phyloP scores from a whole-genome alignment of 1,140 invertebrate species.

The Drosophila persimilis region DNA sequence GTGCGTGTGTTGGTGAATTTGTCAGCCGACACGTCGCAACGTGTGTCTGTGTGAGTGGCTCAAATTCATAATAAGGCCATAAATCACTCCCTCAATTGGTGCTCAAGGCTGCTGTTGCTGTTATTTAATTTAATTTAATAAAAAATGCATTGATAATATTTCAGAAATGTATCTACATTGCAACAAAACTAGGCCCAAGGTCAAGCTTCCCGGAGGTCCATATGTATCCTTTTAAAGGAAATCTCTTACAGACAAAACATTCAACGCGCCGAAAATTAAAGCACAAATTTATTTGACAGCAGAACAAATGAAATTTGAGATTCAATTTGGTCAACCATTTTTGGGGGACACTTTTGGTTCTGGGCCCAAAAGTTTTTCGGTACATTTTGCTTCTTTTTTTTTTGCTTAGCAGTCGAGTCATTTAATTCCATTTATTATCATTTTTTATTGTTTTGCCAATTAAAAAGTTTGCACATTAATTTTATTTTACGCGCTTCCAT shows the following conservation, averaged over 20 bases:
- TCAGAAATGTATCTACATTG: too few relatives aligned
- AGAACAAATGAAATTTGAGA: not conserved
- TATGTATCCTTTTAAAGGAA: too few relatives aligned
- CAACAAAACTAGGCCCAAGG: too few relatives aligned
- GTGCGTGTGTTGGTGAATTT: slow-evolving; percentile 39
- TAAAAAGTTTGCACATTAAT: slow-evolving; percentile 76
- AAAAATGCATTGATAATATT: not conserved
- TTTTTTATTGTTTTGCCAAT: slow-evolving; percentile 76
- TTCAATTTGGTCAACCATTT: not conserved
- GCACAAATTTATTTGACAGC: not conserved
- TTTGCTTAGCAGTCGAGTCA: slow-evolving; percentile 9
- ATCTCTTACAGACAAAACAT: not conserved
- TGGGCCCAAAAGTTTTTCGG: slow-evolving; percentile 32
- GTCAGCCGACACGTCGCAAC: slow-evolving; percentile 22
- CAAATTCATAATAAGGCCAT: slow-evolving; percentile 46
- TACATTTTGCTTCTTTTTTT: slow-evolving; percentile 12
- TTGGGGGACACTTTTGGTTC: not conserved
- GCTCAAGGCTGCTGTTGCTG: not conserved
- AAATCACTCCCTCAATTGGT: slow-evolving; percentile 41
- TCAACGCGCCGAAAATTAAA: not conserved
- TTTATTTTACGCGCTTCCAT: slow-evolving; percentile 29
- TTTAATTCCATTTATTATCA: slow-evolving; percentile 76
- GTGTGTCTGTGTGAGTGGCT: slow-evolving; percentile 19
- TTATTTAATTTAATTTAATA: not conserved
- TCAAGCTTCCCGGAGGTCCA: too few relatives aligned